Evolutionary conservation across 1,140 invertebrate species (phyloP), one percentile per base, ranked within the genome.

Genomic region (Leguminivora glycinivorella): DNA sequence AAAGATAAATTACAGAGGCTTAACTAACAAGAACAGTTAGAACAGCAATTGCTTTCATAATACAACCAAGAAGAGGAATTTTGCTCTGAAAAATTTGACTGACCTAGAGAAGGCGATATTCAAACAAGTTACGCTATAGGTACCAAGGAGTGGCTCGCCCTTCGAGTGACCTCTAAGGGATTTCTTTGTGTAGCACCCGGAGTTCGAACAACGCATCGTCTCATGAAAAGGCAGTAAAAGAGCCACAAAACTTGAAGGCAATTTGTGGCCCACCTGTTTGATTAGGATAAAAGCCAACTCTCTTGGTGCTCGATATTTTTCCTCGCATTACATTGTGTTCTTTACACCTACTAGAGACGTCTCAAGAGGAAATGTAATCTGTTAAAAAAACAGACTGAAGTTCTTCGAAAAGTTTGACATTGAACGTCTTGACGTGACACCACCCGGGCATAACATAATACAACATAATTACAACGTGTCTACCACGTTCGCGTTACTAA

Each of bases 251-350:
- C 58, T 31, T 31, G 19, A n/a, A 34, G n/a, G 58, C 26, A 63
- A 63, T 56, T 43, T 69, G 56, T 69, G 66, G 60, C 60, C n/a
- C 71, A 72, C 66, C 67, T 73, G 68, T 76, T 76, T 76, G 74
- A 78, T 78, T 70, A 78, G 43, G 77, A 68, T 74, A 76, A 78
- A 78, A 78, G 77, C 77, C 52, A 63, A 63, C 34, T 63, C 58
- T 31, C 7, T 2, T 72, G 70, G 67, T 71, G 67, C 40, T 40
- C 56, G 56, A 68, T 71, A 40, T 56, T 67, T 31, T 29, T 3
- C 22, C 63, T 52, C 40, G 7, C 26, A 29, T 63, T 63, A 63
- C 58, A 26, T 5, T 34, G 25, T 26, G 9, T 29, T 4, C 26
- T 63, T 29, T 29, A 63, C 58, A 17, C n/a, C 9, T 17, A 34